phyloP scores from a whole-genome alignment of 2,113 vertebrate genomes.

The Nerophis ophidion region DNA sequence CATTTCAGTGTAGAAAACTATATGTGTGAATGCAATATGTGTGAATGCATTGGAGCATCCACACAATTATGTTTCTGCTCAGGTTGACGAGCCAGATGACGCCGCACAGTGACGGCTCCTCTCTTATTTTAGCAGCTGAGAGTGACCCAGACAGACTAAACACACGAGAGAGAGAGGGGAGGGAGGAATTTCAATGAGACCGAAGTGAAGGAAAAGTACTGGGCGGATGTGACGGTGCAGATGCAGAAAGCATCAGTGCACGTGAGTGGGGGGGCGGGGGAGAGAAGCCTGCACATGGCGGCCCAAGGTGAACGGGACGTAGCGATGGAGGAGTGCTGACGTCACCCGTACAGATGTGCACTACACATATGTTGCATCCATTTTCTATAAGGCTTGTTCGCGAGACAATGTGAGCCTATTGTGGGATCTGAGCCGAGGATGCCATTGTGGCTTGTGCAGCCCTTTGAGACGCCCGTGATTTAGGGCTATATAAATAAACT shows the following conservation, averaged over 20 bases:
- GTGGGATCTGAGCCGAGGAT: too few relatives aligned
- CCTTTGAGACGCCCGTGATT: too few relatives aligned
- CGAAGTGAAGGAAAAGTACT: conserved; percentile 70
- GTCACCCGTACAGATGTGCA: conserved; percentile 15
- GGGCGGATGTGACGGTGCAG: conserved; percentile 54
- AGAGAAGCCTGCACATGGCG: conserved; percentile 3
- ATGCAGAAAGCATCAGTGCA: conserved; percentile 54
- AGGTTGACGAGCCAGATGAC: conserved; percentile 29
- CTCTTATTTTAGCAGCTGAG: conserved; percentile 52
- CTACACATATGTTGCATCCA: background rate
- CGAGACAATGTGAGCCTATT: too few relatives aligned
- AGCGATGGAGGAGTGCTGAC: conserved; percentile 32
- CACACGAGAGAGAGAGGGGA: conserved; percentile 28
- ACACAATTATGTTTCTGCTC: background rate
- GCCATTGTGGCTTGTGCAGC: too few relatives aligned
- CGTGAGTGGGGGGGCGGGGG: conserved; percentile 32
- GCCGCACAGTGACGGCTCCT: conserved; percentile 19
- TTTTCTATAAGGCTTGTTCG: too few relatives aligned
- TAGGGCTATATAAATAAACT: too few relatives aligned
- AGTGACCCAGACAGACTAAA: conserved; percentile 60
- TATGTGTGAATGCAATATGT: too few relatives aligned
- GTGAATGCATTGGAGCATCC: too few relatives aligned
- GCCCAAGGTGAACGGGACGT: conserved; percentile 19
- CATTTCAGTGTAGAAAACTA: too few relatives aligned
- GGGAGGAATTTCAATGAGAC: conserved; percentile 63